Percentiles rank a stretch among this genome's conserved stretches.
Conservation (phyloP, 2,797 vertebrate species). For the Heterohyrax brucei region DNA sequence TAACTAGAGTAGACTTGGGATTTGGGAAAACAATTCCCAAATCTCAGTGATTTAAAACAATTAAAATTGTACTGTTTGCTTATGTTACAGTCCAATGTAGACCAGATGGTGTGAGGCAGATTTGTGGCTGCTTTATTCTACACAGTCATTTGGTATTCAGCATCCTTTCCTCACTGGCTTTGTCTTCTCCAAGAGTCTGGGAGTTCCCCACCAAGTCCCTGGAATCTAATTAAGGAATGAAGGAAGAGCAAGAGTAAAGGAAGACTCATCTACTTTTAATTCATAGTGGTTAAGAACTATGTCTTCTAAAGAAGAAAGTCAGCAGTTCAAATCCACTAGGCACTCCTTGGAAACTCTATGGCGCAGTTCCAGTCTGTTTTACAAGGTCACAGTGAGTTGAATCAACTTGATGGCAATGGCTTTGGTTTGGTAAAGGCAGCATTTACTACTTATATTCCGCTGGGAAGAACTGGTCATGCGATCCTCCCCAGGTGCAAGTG, state of each 20-base stretch:
- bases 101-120: neutral
- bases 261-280: neutral
- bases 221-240: neutral
- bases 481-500: fast-evolving
- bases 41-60: too few species aligned
- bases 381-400: too few species aligned
- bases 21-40: too few species aligned
- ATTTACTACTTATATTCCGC: neutral
- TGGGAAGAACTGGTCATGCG: neutral
- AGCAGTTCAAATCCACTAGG: too few species aligned
- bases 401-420: too few species aligned
- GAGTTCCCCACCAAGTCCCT: neutral
- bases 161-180: neutral
- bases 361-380: too few species aligned
- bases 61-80: neutral
- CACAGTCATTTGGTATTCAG: neutral
- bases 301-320: too few species aligned
- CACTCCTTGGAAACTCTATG: too few species aligned
- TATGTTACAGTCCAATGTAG: neutral
- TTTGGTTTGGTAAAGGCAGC: too few species aligned
- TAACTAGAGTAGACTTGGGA: too few species aligned
- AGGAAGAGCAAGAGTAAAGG: neutral
- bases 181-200: neutral
- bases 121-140: neutral
- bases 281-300: too few species aligned